phyloP scores from a whole-genome alignment of 2,888 invertebrate genomes.

The Brassicogethes aeneus region DNA sequence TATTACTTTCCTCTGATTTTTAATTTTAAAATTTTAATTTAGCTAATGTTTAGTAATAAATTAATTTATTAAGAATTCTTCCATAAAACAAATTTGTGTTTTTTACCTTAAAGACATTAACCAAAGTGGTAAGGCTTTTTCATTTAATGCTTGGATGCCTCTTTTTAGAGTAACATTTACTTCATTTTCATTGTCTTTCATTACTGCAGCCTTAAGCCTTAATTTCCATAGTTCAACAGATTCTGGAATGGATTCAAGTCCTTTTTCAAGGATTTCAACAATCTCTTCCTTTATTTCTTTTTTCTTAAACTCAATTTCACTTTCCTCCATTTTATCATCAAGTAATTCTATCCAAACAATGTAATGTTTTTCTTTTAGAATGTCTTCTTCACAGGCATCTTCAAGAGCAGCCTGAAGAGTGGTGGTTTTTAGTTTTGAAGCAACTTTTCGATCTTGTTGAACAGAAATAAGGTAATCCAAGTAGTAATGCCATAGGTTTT shows the following conservation, averaged over 20 bases:
- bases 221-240: slow-evolving; percentile 1
- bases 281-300: not conserved
- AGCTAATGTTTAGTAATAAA: too few relatives aligned
- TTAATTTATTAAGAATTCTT: too few relatives aligned
- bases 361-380: not conserved
- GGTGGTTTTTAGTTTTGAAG: not conserved
- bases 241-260: not conserved
- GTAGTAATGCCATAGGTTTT: not conserved
- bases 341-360: slow-evolving; percentile 1
- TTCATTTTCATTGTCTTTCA: not conserved
- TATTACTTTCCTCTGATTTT: too few relatives aligned
- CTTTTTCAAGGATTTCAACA: not conserved
- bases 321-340: not conserved
- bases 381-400: not conserved
- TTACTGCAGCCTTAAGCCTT: not conserved
- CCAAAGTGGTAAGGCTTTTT: slow-evolving; percentile 1
- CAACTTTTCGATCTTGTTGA: not conserved
- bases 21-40: too few relatives aligned
- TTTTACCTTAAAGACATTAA: not conserved
- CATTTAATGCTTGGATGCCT: not conserved
- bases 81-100: too few relatives aligned
- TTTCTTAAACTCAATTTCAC: not conserved
- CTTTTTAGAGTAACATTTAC: not conserved
- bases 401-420: not conserved
- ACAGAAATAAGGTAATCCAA: not conserved